These are phyloP conservation scores for Zaprionus gabonicus DNA, from an alignment of 1,140 invertebrate species.

Conservation along the genomic window DNA sequence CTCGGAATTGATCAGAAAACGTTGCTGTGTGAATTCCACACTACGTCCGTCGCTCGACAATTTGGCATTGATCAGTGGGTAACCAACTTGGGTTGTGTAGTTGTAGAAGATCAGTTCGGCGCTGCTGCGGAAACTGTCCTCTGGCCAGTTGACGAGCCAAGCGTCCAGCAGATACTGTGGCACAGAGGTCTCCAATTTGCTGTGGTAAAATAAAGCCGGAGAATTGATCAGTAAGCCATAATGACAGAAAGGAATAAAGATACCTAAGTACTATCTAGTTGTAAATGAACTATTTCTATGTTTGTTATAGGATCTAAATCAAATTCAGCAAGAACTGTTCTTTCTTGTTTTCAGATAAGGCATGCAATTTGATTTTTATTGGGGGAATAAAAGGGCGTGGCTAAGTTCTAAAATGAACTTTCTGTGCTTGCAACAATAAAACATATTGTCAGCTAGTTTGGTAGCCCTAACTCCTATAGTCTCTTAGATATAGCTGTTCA, in stretches of 20 bases:
- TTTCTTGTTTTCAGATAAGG: too few species aligned
- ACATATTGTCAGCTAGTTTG: too few species aligned
- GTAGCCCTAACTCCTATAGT: too few species aligned
- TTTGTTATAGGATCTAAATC: too few species aligned
- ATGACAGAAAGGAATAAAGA: background rate
- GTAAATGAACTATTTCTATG: too few species aligned
- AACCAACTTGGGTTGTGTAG: constrained; percentile 91
- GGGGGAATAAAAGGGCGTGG: too few species aligned
- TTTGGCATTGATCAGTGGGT: constrained; percentile 88
- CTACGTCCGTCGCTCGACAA: constrained; percentile 43
- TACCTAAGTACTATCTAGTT: background rate
- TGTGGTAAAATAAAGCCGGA: constrained; percentile 7
- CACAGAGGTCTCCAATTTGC: constrained; percentile 85
- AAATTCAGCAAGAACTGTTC: too few species aligned
- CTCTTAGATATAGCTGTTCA: too few species aligned
- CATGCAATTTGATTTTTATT: too few species aligned
- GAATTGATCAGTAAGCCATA: background rate
- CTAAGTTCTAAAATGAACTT: too few species aligned
- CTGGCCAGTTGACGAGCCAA: constrained; percentile 85
- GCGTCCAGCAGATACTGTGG: constrained; percentile 87
- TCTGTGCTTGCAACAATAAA: too few species aligned
- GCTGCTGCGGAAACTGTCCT: constrained; percentile 26
- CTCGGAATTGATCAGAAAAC: constrained; percentile 85
- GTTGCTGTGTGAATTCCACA: constrained; percentile 84
- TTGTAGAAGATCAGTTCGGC: constrained; percentile 86